Evolutionary conservation across 2,113 vertebrate genomes (phyloP).

Genomic region (Perca schrenkii): DNA sequence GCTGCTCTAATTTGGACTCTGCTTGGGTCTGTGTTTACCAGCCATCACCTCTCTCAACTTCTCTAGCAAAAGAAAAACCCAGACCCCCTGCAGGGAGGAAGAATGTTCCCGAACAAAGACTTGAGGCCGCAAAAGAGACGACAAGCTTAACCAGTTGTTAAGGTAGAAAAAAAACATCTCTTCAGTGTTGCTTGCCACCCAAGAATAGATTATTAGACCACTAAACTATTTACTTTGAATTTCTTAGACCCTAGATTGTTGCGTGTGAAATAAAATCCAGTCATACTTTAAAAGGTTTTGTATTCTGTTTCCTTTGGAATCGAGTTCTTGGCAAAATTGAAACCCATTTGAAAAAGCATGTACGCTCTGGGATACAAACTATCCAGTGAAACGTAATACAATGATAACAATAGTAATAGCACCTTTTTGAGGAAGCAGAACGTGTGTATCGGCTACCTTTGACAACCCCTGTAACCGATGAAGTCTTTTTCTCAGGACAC

Average conservation of each 20-base stretch:
- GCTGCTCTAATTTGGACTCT: conserved; percentile 69
- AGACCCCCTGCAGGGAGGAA: conserved; percentile 50
- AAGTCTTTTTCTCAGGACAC: conserved; percentile 66
- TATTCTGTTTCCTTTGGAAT: neutral
- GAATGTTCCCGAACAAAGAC: conserved; percentile 62
- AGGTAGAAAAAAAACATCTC: conserved; percentile 37
- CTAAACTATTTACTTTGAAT: neutral
- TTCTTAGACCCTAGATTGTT: neutral
- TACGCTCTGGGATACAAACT: neutral
- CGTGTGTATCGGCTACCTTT: neutral
- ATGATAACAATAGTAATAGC: neutral
- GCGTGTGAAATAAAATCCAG: neutral
- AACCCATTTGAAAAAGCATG: neutral
- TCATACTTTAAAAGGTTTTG: neutral
- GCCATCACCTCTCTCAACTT: conserved; percentile 56
- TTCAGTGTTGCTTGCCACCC: neutral
- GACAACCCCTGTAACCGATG: neutral
- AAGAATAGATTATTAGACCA: neutral
- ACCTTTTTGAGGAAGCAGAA: neutral
- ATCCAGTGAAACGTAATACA: neutral
- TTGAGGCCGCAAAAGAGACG: conserved; percentile 27
- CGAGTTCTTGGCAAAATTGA: neutral
- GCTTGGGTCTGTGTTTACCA: conserved; percentile 68
- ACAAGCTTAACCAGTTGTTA: conserved; percentile 22
- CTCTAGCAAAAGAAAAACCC: conserved; percentile 4